Evolutionary conservation across 2,888 invertebrate species (phyloP).

Genomic region (Luperina testacea): DNA sequence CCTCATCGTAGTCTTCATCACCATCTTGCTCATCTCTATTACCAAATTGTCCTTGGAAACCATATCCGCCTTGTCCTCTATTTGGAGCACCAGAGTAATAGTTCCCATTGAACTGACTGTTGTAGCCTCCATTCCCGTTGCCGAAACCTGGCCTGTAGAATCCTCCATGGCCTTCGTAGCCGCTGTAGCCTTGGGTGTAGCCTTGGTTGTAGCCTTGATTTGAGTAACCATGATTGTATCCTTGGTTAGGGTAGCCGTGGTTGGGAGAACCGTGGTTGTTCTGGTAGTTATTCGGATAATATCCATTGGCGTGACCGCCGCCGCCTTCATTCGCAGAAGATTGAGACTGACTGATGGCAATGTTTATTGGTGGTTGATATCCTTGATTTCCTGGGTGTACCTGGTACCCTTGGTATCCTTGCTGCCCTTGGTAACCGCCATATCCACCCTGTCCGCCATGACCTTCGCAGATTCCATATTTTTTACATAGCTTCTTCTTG

Average conservation of each 20-base stretch:
- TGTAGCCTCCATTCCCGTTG: slow-evolving; percentile 78
- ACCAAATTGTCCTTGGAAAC: slow-evolving; percentile 75
- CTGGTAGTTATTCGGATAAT: slow-evolving; percentile 81
- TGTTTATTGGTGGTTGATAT: slow-evolving; percentile 81
- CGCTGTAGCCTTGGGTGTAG: slow-evolving; percentile 30
- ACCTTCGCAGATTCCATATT: slow-evolving; percentile 79
- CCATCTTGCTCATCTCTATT: slow-evolving; percentile 70
- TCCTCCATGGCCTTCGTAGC: slow-evolving; percentile 22
- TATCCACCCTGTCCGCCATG: slow-evolving; percentile 65
- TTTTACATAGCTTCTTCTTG: slow-evolving; percentile 76
- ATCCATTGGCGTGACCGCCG: slow-evolving; percentile 76
- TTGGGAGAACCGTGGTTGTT: slow-evolving; percentile 71
- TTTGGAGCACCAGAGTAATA: slow-evolving; percentile 74
- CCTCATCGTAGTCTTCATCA: slow-evolving; percentile 71
- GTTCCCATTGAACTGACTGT: slow-evolving; percentile 86
- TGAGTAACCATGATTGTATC: slow-evolving; percentile 34
- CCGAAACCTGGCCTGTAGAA: slow-evolving; percentile 74
- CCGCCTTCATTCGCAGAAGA: slow-evolving; percentile 82
- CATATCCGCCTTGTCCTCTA: slow-evolving; percentile 77
- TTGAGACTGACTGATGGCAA: slow-evolving; percentile 87
- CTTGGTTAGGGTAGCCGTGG: slow-evolving; percentile 62
- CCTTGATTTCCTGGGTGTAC: slow-evolving; percentile 70
- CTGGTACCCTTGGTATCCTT: slow-evolving; percentile 59
- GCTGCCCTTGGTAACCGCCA: slow-evolving; percentile 64
- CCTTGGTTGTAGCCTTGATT: slow-evolving; percentile 40